These are phyloP conservation scores for Metridium senile DNA, from an alignment of 92 coral and sea anemone genomes.

Conservation along the genomic window DNA sequence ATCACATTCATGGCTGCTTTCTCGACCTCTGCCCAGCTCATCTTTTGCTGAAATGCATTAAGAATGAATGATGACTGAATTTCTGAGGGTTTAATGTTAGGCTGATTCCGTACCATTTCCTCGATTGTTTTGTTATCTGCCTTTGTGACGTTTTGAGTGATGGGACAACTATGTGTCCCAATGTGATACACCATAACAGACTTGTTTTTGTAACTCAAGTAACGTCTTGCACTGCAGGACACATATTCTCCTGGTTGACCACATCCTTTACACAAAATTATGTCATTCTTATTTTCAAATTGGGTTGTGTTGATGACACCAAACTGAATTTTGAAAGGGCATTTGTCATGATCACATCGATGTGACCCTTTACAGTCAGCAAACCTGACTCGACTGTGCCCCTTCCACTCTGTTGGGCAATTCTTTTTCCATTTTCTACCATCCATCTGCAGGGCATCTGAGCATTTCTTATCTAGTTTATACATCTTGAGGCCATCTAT, in stretches of 20 bases:
- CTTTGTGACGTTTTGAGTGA: background rate
- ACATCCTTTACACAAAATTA: constrained; percentile 45
- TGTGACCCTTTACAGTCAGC: constrained; percentile 54
- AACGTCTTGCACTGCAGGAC: constrained; percentile 40
- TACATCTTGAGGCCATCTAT: constrained; percentile 36
- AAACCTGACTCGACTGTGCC: constrained; percentile 37
- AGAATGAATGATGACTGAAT: constrained; percentile 47
- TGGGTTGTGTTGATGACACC: constrained; percentile 48
- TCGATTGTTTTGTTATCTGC: constrained; percentile 30
- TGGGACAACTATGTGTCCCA: constrained; percentile 58
- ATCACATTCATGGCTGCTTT: constrained; percentile 44
- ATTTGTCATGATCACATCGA: constrained; percentile 23
- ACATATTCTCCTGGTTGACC: constrained; percentile 17
- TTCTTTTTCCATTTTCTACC: constrained; percentile 55
- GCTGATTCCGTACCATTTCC: constrained; percentile 38
- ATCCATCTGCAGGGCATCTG: constrained; percentile 24
- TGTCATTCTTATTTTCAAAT: constrained; percentile 29
- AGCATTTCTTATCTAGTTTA: background rate
- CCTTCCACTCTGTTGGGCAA: constrained; percentile 57
- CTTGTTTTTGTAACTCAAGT: constrained; percentile 29
- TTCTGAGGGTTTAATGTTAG: constrained; percentile 54
- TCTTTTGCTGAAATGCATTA: constrained; percentile 30
- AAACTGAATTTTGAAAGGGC: constrained; percentile 40
- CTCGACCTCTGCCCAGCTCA: constrained; percentile 40
- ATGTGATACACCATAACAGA: constrained; percentile 34